Percentiles rank a stretch among this genome's conserved stretches.
Conservation (phyloP, 2,888 invertebrate species). For the Dasypogon diadema region DNA sequence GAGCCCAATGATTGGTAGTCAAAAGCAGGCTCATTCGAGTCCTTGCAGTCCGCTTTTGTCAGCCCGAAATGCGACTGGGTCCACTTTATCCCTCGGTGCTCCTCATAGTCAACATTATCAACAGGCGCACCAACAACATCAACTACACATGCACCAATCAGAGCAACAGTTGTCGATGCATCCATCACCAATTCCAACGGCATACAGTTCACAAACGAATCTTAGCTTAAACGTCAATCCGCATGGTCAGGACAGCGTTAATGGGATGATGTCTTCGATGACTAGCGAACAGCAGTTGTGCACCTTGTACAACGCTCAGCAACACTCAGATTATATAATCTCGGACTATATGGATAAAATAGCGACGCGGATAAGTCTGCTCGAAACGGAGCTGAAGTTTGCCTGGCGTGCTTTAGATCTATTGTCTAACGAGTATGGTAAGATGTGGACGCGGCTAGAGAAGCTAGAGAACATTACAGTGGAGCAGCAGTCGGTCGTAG, state of each 20-base stretch:
- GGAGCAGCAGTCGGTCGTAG: constrained; percentile 92
- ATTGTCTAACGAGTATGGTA: constrained; percentile 90
- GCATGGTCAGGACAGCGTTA: constrained; percentile 1
- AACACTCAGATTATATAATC: constrained; percentile 81
- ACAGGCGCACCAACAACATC: constrained; percentile 31
- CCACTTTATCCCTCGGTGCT: constrained; percentile 3
- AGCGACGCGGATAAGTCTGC: constrained; percentile 85
- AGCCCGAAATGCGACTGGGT: constrained; percentile 14
- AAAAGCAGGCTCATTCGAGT: constrained; percentile 58
- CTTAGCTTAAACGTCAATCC: constrained; percentile 8
- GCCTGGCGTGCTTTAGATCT: constrained; percentile 93
- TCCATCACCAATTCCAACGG: constrained; percentile 34
- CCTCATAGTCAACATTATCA: constrained; percentile 34
- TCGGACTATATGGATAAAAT: constrained; percentile 93
- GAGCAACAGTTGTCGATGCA: constrained; percentile 51
- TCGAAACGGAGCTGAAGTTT: constrained; percentile 91
- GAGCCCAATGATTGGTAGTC: constrained; percentile 51
- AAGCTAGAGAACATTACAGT: constrained; percentile 87
- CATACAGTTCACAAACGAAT: constrained; percentile 44
- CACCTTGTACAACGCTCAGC: constrained; percentile 68
- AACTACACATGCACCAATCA: constrained; percentile 41
- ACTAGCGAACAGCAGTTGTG: constrained; percentile 65
- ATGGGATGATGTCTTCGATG: constrained; percentile 58
- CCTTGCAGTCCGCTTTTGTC: constrained; percentile 57
- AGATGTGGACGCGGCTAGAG: constrained; percentile 93